Base-by-base conservation (phyloP, 2,113 vertebrate genomes). In the Plecturocebus donacophilus region DNA sequence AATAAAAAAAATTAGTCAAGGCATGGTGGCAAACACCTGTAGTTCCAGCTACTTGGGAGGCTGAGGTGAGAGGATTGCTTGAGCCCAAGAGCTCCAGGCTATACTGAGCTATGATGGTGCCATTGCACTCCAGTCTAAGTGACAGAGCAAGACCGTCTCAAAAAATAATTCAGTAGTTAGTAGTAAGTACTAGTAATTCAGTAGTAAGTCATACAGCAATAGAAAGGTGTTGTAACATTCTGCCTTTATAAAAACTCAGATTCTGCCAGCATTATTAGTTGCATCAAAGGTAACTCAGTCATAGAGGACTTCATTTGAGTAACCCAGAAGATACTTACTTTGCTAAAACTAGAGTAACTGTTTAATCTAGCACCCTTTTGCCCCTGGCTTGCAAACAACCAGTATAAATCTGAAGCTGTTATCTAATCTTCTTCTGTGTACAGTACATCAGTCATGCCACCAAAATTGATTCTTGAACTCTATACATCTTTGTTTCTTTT, bases 381-480 rank as follows among this genome's bases (percentile, higher is more conserved):
- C 76, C 38, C 77, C 75, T 92, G 88, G 66, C 86, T 97, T 98
- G 87, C 87, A 98, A 87, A 80, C 27, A 92, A 87, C 83, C 88
- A 85, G n/a, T 90, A 80, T 87, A 95, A 83, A 92, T 96, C 86
- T 96, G 71, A 11, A 35, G 56, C 83, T 97, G 35, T 95, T 96
- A 70, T 90, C 91, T 96, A 58, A 79, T 95, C 75, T 96, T 70
- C 80, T 88, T 70, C 80, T 90, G 27, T 32, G 25, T 38, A 49
- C 40, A 54, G 56, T 94, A 97, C 66, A 89, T 97, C 68, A 73
- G 27, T 97, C 79, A 38, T 49, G 27, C n/a, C 82, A 87, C 90
- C 70, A 92, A 96, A 96, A 92, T 76, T 97, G 95, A 96, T 96
- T 68, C 75, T 85, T 97, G 75, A 20, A 49, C 42, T 97, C 4